Base-by-base conservation (phyloP, 2,797 vertebrate genomes). In the Catamblyrhynchus diadema region DNA sequence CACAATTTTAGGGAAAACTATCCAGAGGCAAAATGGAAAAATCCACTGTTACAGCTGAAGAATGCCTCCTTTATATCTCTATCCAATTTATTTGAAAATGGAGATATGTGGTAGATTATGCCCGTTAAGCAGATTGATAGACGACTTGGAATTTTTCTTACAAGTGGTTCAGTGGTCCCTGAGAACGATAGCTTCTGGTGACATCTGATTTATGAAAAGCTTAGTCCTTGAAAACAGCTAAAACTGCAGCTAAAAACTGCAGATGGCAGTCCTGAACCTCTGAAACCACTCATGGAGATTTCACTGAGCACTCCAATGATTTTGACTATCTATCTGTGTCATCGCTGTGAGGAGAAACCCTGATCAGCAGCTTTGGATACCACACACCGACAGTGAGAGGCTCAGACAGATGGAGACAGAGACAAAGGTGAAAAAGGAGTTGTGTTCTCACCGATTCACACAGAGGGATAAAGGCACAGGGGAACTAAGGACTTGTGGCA, bases 241-340 rank as follows among this genome's bases (percentile, higher is more conserved):
- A 54, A 65, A 54, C 50, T 54, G 61, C 24, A 73, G 50, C 73
- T 86, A 57, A 88, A 90, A 93, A 47, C 69, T 94, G 80, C 75
- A 89, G 84, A 53, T 88, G 54, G 75, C 85, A 87, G 45, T 54
- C 54, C 62, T 83, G 66, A 84, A 50, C 77, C 62, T 93, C 78
- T 93, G 73, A 95, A 94, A 81, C 41, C 62, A 59, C 41, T 79
- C 33, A 20, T n/a, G 65, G 73, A 86, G 56, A 70, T 93, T 74
- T 83, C 72, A 53, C 64, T 73, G 71, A 69, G 56, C 60, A 81
- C 27, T 70, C 50, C 30, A 59, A 86, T 84, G 77, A 83, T 75
- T 93, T 61, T 42, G 69, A 27, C 77, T 91, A 65, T 86, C 67
- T 92, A 44, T 94, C 65, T 84, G 59, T 94, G 80, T 81, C 88